These are phyloP conservation scores for Tineola bisselliella DNA, from an alignment of 2,888 invertebrate genomes.

Conservation along the genomic window DNA sequence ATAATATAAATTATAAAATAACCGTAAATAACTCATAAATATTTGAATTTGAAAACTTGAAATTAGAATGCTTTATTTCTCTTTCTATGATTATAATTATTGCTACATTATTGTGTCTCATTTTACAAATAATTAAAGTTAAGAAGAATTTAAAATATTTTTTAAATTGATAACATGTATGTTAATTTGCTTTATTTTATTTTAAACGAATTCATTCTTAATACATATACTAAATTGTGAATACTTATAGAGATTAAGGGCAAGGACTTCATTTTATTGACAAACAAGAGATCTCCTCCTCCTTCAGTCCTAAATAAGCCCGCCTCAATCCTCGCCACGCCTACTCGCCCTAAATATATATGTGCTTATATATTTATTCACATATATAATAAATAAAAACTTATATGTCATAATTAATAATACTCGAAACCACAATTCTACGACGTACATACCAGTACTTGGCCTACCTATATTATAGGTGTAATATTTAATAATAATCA, in stretches of 20 bases:
- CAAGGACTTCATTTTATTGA: constrained; percentile 1
- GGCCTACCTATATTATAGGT: no score
- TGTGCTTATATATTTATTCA: constrained; percentile 47
- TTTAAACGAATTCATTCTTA: no score
- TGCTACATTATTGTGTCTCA: not conserved
- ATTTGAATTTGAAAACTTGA: constrained; percentile 23
- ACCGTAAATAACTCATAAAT: constrained; percentile 38
- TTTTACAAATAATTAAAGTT: no score
- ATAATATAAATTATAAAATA: constrained; percentile 56
- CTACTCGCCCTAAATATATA: constrained; percentile 55
- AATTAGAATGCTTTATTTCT: not conserved
- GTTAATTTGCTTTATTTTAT: no score
- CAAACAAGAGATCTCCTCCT: constrained; percentile 36
- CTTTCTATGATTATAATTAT: not conserved
- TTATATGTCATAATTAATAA: not conserved
- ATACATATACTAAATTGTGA: not conserved
- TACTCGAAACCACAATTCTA: no score
- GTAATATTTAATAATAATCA: no score
- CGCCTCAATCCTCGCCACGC: constrained; percentile 61
- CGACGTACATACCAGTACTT: no score
- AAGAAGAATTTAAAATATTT: no score
- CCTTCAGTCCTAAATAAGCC: constrained; percentile 63
- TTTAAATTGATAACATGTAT: no score
- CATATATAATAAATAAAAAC: constrained; percentile 27
- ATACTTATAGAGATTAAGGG: not conserved